Evolutionary conservation across 2,797 vertebrate species (phyloP).

Genomic region (Acanthiza pusilla): DNA sequence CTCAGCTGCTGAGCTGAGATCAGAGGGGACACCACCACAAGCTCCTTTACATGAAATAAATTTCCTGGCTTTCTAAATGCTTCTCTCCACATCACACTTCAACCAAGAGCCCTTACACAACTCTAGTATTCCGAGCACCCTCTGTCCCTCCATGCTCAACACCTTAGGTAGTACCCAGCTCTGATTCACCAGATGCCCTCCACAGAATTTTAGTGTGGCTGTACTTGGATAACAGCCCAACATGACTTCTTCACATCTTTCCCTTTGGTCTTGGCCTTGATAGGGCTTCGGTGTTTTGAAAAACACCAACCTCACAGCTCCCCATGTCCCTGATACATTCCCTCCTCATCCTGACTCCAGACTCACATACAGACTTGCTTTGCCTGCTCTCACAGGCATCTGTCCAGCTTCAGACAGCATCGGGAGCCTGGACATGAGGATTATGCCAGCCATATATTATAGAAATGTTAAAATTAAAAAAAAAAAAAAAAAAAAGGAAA

Average conservation of each 20-base stretch:
- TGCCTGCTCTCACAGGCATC: not conserved
- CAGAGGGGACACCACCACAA: not conserved
- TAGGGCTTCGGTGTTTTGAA: not conserved
- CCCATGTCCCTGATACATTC: fast-evolving
- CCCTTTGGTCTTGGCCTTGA: not conserved
- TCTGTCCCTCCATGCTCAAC: not conserved
- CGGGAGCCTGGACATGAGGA: not conserved
- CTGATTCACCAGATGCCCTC: not conserved
- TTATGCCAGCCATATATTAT: not conserved
- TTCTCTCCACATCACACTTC: not conserved
- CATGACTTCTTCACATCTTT: fast-evolving
- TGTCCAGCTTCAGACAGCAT: not conserved
- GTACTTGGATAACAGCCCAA: not conserved
- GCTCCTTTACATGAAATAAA: not conserved
- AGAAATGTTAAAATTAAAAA: not conserved
- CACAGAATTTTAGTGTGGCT: not conserved
- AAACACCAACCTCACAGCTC: not conserved
- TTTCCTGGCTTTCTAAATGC: not conserved
- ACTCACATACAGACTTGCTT: fast-evolving
- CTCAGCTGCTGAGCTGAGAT: not conserved
- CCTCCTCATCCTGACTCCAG: not conserved
- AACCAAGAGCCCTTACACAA: not conserved
- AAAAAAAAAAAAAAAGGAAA: not conserved
- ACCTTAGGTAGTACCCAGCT: not conserved
- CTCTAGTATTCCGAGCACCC: not conserved